A percentile compares a stretch with the other conserved stretches of the same genome.
These are phyloP conservation scores for Tenualosa thibaudeaui DNA, from an alignment of 2,797 vertebrate species.

Conservation along the genomic window DNA sequence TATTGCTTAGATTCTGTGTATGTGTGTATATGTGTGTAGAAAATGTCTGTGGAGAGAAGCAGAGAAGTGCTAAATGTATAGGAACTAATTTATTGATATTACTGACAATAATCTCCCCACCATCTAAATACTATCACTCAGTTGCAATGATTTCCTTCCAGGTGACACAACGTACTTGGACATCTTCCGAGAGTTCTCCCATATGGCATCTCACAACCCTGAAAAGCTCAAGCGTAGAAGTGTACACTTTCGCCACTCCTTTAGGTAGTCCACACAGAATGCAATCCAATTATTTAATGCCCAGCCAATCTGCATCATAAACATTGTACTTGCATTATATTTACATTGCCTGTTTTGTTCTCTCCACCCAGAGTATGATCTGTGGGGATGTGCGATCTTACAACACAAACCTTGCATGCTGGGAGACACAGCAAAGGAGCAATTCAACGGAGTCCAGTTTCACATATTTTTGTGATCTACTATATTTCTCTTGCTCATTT, in stretches of 20 bases:
- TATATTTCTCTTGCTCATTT: neutral
- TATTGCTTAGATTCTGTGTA: neutral
- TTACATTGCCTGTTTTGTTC: neutral
- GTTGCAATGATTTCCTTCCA: conserved; percentile 52
- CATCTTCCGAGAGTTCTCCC: conserved; percentile 89
- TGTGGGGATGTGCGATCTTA: neutral
- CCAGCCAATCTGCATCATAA: neutral
- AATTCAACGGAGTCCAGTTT: neutral
- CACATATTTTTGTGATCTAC: neutral
- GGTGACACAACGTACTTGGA: conserved; percentile 87
- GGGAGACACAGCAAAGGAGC: neutral
- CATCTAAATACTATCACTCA: neutral
- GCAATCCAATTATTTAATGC: neutral
- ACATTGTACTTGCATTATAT: neutral
- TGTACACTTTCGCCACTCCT: conserved; percentile 80
- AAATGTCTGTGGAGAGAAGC: neutral
- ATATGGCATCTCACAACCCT: conserved; percentile 89
- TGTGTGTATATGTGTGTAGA: neutral
- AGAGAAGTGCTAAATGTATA: neutral
- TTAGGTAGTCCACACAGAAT: conserved; percentile 64
- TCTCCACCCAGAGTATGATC: conserved; percentile 48
- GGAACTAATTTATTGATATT: too few species aligned
- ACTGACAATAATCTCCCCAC: neutral
- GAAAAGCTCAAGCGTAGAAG: conserved; percentile 88
- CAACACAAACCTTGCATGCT: neutral